Conservation (phyloP, 2,797 vertebrate genomes). For the Lagorchestes hirsutus region DNA sequence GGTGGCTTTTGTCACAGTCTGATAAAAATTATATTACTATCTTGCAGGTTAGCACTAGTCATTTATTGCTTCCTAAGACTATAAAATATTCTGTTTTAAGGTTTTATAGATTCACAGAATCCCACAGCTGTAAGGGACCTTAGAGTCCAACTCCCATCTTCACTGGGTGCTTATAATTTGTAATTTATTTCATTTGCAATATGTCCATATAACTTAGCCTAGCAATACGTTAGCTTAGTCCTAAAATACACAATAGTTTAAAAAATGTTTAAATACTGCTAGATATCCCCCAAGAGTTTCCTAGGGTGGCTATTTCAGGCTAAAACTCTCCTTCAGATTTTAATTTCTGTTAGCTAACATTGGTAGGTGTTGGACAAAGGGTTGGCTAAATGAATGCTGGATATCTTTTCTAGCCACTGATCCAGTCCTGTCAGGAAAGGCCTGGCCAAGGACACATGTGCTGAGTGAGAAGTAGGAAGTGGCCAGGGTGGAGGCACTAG, state of each 20-base stretch:
- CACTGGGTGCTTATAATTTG: slow-evolving; percentile 41
- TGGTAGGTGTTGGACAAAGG: slow-evolving; percentile 20
- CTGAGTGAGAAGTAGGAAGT: not conserved
- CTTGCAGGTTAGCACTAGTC: slow-evolving; percentile 22
- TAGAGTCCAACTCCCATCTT: slow-evolving; percentile 2
- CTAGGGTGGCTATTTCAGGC: slow-evolving; percentile 41
- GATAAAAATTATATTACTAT: slow-evolving; percentile 69
- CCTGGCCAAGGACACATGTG: not conserved
- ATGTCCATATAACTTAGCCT: slow-evolving; percentile 30
- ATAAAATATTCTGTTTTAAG: slow-evolving; percentile 51
- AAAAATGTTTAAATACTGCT: not conserved
- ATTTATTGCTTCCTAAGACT: slow-evolving; percentile 51
- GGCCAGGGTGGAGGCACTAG: not conserved
- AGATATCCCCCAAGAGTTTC: slow-evolving; percentile 48
- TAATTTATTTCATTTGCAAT: slow-evolving; percentile 67
- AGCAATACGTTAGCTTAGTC: slow-evolving; percentile 18
- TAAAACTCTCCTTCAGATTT: slow-evolving; percentile 16
- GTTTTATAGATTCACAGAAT: not conserved
- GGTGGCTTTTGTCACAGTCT: slow-evolving; percentile 59
- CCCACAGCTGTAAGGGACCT: not conserved
- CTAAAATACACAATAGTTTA: not conserved
- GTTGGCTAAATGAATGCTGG: not conserved
- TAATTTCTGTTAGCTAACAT: slow-evolving; percentile 35
- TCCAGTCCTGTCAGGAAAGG: not conserved
- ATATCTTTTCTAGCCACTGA: not conserved